Base-by-base conservation (phyloP, 37 sponge, comb jelly and placozoan species). In the Corticium candelabrum region DNA sequence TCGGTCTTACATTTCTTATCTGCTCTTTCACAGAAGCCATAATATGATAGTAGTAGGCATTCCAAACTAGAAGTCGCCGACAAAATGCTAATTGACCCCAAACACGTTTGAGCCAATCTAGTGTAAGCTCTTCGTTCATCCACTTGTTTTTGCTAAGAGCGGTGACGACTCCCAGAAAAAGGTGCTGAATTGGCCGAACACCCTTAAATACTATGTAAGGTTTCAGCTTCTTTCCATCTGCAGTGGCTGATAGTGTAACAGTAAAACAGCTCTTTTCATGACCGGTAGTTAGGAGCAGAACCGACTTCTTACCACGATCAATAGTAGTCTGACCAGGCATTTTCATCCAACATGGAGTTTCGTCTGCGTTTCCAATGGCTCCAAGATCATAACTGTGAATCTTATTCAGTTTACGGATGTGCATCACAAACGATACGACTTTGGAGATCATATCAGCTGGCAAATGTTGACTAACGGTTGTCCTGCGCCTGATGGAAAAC, bases 311-410 rank as follows among this genome's bases (percentile, higher is more conserved):
- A 56, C 90, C 90, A 0, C 37, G 72, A 0, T 87, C 68, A 0
- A 90, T 69, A 11, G 87, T 90, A 37, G 80, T 82, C 1, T 80
- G 78, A 5, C 77, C 80, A 21, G 84, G 87, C 84, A 86, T 86
- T 39, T 90, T 83, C n/a, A 83, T 41, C 90, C 90, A 86, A 32
- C 83, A 36, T 40, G 84, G 68, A 0, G 82, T 90, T 77, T 90
- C 84, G 75, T 86, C 87, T 84, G 85, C 84, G 69, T 74, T 68
- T 41, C 77, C 41, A 3, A 80, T 73, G 37, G 35, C 3, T 1
- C 7, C 2, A 4, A 3, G 81, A 29, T 11, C 34, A 11, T 35
- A 73, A 1, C 4, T 2, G 37, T 80, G 31, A 2, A 11, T 37
- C 2, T 35, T 2, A 34, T 3, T 2, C 1, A 34, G 4, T 3